Conservation (phyloP, 2,113 vertebrate genomes). For the Rhinolophus ferrumequinum region DNA sequence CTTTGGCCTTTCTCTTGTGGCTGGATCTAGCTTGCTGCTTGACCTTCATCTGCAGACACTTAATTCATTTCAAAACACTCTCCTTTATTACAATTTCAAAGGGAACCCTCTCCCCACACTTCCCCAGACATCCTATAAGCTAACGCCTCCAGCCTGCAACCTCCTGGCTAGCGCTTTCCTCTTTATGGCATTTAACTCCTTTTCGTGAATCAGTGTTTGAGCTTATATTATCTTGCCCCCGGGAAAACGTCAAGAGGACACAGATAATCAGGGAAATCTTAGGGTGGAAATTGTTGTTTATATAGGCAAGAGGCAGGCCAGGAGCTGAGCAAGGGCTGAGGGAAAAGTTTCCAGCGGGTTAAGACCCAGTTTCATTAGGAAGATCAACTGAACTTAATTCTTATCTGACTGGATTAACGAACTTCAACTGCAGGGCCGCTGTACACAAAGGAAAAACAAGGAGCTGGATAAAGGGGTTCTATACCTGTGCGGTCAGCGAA, state of each 20-base stretch:
- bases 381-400: background rate
- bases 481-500: background rate
- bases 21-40: slow-evolving; percentile 54
- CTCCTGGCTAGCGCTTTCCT: background rate
- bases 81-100: background rate
- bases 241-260: background rate
- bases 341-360: background rate
- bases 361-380: background rate
- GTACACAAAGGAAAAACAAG: background rate
- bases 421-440: background rate
- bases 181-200: background rate
- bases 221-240: background rate
- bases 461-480: background rate
- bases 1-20: slow-evolving; percentile 27
- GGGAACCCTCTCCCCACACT: background rate
- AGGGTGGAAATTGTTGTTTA: background rate
- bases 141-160: slow-evolving; percentile 34
- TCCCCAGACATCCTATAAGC: background rate
- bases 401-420: background rate
- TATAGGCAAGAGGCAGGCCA: background rate
- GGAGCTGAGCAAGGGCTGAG: background rate
- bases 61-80: slow-evolving; percentile 43
- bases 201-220: background rate
- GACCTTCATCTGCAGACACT: slow-evolving; percentile 47
- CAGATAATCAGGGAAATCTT: background rate